Percentiles rank a stretch among this genome's conserved stretches.
Evolutionary conservation across 1,140 invertebrate genomes (phyloP).

Genomic region (Diachasma alloeum): DNA sequence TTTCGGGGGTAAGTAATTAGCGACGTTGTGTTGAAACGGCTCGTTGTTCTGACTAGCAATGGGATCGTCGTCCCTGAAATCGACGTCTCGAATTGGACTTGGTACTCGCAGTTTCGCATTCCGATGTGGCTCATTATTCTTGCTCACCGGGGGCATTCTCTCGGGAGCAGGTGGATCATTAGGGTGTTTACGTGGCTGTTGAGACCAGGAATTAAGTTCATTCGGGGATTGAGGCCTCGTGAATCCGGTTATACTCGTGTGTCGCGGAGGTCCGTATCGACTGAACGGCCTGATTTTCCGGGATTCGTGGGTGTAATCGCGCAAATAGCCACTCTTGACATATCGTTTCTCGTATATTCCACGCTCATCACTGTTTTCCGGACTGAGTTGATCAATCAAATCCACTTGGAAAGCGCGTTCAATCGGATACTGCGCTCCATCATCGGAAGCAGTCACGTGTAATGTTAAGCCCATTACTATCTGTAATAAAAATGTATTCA

Average conservation of each 20-base stretch:
- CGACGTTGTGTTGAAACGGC: conserved; percentile 52
- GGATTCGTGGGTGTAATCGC: background rate
- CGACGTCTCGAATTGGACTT: conserved; percentile 42
- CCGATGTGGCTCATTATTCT: background rate
- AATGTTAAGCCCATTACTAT: background rate
- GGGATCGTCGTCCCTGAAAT: conserved; percentile 48
- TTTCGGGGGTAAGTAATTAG: conserved; percentile 59
- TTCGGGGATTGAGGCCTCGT: conserved; percentile 29
- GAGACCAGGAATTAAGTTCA: background rate
- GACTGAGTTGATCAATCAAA: no score
- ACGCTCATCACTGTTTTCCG: background rate
- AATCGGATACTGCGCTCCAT: background rate
- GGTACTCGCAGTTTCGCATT: conserved; percentile 41
- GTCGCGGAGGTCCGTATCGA: conserved; percentile 50
- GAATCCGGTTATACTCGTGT: background rate
- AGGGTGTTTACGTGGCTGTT: conserved; percentile 7
- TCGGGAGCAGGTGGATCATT: background rate
- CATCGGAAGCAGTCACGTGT: background rate
- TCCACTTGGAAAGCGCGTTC: no score
- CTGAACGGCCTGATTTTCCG: conserved; percentile 49
- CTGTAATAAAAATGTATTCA: background rate
- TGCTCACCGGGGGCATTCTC: no score
- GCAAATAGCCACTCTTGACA: conserved; percentile 39
- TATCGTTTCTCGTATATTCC: conserved; percentile 29
- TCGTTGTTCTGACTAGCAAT: conserved; percentile 58